These are phyloP conservation scores for Dreissena polymorpha DNA, from an alignment of 1,140 invertebrate species.

Conservation along the genomic window DNA sequence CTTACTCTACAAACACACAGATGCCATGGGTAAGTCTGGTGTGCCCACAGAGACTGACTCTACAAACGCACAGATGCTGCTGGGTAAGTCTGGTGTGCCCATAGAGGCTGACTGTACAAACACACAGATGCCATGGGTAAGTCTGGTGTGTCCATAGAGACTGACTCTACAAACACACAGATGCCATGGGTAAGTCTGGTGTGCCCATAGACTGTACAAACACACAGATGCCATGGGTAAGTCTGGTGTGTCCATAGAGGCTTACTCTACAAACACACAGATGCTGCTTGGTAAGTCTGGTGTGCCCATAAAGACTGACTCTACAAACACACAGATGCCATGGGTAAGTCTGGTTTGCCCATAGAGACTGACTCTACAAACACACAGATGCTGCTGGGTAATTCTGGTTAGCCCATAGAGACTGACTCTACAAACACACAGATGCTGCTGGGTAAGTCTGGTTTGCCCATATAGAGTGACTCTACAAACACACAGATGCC, in stretches of 20 bases:
- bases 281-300: slow-evolving; percentile 88
- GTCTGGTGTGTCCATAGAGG: slow-evolving; percentile 83
- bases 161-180: slow-evolving; percentile 93
- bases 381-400: slow-evolving; percentile 93
- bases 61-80: slow-evolving; percentile 93
- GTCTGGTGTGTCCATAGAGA: slow-evolving; percentile 83
- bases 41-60: slow-evolving; percentile 92
- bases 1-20: slow-evolving; percentile 93
- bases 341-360: slow-evolving; percentile 86
- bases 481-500: slow-evolving; percentile 94
- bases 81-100: slow-evolving; percentile 87
- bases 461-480: slow-evolving; percentile 90
- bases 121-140: slow-evolving; percentile 93
- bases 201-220: slow-evolving; percentile 89
- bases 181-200: slow-evolving; percentile 87
- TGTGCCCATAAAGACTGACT: slow-evolving; percentile 92
- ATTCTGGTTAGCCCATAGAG: slow-evolving; percentile 83
- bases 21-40: slow-evolving; percentile 89
- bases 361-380: slow-evolving; percentile 93
- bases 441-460: slow-evolving; percentile 88
- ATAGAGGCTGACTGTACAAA: slow-evolving; percentile 93
- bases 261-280: slow-evolving; percentile 93
- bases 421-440: slow-evolving; percentile 93
- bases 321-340: slow-evolving; percentile 94
- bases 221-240: slow-evolving; percentile 93